phyloP scores from a whole-genome alignment of 2,113 vertebrate genomes.

The Ginglymostoma cirratum region DNA sequence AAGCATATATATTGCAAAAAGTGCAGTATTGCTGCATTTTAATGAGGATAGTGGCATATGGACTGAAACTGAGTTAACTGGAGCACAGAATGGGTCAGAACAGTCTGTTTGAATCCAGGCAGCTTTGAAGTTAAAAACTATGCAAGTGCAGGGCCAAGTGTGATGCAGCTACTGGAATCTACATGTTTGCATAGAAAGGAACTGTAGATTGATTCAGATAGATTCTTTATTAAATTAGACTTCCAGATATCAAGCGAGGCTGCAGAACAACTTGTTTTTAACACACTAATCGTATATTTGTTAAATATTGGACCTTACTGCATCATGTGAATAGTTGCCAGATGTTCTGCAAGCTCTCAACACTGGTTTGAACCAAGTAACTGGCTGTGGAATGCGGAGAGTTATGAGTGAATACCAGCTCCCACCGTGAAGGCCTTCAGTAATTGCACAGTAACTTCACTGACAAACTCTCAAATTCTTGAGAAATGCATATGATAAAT shows the following conservation, averaged over 20 bases:
- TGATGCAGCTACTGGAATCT: background rate
- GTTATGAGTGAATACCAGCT: background rate
- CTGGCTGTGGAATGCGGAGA: background rate
- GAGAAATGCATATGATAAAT: background rate
- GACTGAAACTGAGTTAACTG: background rate
- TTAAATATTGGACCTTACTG: background rate
- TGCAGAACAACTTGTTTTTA: background rate
- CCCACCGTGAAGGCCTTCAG: background rate
- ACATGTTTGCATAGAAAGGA: too few species aligned
- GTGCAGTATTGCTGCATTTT: background rate
- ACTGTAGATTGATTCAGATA: too few species aligned
- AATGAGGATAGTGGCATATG: background rate
- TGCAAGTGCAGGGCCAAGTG: background rate
- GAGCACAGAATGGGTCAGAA: background rate
- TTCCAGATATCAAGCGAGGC: background rate
- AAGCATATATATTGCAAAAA: background rate
- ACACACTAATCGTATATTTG: background rate
- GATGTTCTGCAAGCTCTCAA: background rate
- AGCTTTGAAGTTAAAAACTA: background rate
- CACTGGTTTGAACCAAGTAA: background rate
- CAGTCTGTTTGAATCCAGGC: background rate
- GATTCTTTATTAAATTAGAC: background rate
- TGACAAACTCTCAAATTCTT: background rate
- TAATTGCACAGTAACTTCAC: background rate
- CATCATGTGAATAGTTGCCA: background rate